A percentile compares a stretch with the other conserved stretches of the same genome.
These are phyloP conservation scores for Picus viridis DNA, from an alignment of 2,797 vertebrate genomes.

Conservation along the genomic window DNA sequence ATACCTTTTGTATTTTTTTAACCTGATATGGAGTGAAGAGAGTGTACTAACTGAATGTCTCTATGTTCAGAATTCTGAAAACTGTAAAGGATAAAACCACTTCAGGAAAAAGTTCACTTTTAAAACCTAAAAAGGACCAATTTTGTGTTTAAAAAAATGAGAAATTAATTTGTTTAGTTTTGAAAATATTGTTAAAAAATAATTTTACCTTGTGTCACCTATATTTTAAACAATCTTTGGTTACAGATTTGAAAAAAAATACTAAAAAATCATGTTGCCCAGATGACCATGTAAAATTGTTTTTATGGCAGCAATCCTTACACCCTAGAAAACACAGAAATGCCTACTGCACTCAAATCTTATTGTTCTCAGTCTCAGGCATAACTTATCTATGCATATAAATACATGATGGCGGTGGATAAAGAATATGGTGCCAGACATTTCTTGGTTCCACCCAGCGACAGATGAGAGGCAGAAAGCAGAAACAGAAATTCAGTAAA, in stretches of 20 bases:
- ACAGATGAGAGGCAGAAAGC: not conserved
- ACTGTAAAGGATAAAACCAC: not conserved
- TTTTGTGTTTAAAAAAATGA: not conserved
- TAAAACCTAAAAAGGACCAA: not conserved
- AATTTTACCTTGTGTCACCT: not conserved
- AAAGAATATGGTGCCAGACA: not conserved
- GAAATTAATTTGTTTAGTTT: not conserved
- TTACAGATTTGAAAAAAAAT: not conserved
- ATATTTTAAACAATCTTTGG: not conserved
- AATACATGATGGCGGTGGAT: not conserved
- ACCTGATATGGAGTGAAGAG: not conserved
- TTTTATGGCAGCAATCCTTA: not conserved
- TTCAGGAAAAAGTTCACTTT: not conserved
- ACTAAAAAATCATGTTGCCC: not conserved
- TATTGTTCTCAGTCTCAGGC: not conserved
- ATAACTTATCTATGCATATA: not conserved
- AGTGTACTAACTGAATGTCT: not conserved
- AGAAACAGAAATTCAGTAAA: not conserved
- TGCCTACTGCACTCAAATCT: accelerated
- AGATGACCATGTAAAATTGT: not conserved
- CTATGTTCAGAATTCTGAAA: not conserved
- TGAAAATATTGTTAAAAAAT: not conserved
- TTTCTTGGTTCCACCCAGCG: not conserved
- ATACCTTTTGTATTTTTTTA: not conserved
- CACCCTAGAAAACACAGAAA: not conserved